phyloP scores from a whole-genome alignment of 2,113 vertebrate genomes.

The Xenopus laevis region DNA sequence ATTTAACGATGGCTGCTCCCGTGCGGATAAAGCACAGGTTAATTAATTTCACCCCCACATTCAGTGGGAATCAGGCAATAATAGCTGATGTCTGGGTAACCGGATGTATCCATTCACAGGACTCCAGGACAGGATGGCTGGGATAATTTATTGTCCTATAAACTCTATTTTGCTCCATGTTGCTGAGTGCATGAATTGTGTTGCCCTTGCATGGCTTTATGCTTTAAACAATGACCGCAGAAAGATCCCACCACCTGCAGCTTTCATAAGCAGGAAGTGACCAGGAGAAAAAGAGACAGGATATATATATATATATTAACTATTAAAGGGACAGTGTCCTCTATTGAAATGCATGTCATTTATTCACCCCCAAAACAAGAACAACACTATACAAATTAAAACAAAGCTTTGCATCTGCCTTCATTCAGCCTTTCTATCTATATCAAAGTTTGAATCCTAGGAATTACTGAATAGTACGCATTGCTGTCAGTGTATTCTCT shows the following conservation, averaged over 20 bases:
- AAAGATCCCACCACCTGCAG: conserved; percentile 37
- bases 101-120: conserved; percentile 54
- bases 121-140: conserved; percentile 42
- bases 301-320: conserved; percentile 25
- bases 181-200: conserved; percentile 32
- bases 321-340: not conserved
- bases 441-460: conserved; percentile 1
- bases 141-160: conserved; percentile 57
- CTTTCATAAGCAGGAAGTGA: conserved; percentile 18
- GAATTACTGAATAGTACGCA: not conserved
- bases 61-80: conserved; percentile 59
- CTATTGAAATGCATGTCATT: conserved; percentile 1
- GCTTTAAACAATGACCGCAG: conserved; percentile 14
- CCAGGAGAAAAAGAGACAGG: not conserved
- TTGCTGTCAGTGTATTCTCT: conserved; percentile 3
- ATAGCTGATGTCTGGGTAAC: conserved; percentile 51
- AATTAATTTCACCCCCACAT: conserved; percentile 59
- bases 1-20: conserved; percentile 41
- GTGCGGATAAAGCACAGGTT: conserved; percentile 51
- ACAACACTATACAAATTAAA: conserved; percentile 16
- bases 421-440: not conserved
- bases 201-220: conserved; percentile 39
- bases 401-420: conserved; percentile 28
- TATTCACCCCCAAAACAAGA: conserved; percentile 8
- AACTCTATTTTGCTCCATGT: conserved; percentile 44